These are phyloP conservation scores for Rhinolophus sinicus DNA, from an alignment of 2,113 vertebrate species.

Conservation along the genomic window DNA sequence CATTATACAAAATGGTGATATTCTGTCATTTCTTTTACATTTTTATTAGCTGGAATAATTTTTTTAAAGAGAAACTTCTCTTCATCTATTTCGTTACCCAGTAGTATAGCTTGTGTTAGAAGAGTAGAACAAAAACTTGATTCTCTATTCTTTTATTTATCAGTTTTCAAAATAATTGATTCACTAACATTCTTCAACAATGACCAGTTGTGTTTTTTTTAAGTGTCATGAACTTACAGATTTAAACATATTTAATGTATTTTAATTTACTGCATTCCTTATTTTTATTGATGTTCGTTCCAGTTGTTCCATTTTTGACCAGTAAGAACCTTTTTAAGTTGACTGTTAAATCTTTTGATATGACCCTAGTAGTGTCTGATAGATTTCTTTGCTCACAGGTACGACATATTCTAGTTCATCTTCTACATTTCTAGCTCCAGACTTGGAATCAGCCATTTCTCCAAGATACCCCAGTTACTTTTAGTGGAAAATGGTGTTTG, in stretches of 20 bases:
- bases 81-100: neutral
- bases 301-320: slow-evolving; percentile 1
- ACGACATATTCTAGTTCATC: slow-evolving; percentile 22
- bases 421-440: slow-evolving; percentile 10
- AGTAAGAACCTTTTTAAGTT: neutral
- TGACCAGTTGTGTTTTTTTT: neutral
- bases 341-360: slow-evolving; percentile 33
- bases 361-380: neutral
- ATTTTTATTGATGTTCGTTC: neutral
- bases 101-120: neutral
- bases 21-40: neutral
- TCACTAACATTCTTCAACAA: neutral
- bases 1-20: neutral
- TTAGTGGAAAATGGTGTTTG: slow-evolving; percentile 54
- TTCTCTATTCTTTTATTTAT: neutral
- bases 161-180: slow-evolving; percentile 20
- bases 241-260: slow-evolving; percentile 40
- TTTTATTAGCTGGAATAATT: slow-evolving; percentile 1
- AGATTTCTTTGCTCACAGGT: slow-evolving; percentile 28
- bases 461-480: neutral
- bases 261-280: slow-evolving; percentile 9
- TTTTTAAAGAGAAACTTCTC: slow-evolving; percentile 47
- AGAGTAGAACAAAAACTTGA: neutral
- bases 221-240: neutral
- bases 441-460: slow-evolving; percentile 33